Conservation (phyloP, 2,888 invertebrate species). For the Trissoscelio sp. region DNA sequence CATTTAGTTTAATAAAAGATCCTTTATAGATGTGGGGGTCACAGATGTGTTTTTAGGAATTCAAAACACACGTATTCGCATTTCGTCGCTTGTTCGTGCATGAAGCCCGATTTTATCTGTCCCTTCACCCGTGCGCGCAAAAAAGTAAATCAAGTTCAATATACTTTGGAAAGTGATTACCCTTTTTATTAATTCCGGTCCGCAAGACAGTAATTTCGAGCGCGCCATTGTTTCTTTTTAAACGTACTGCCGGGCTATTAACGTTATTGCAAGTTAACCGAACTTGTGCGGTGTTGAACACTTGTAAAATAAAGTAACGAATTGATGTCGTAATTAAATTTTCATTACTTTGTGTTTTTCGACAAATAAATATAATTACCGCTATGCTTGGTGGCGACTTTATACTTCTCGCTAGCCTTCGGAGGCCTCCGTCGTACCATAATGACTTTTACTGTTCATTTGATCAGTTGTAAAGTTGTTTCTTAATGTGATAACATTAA, state of each 20-base stretch:
- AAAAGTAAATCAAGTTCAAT: conserved; percentile 58
- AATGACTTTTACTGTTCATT: conserved; percentile 48
- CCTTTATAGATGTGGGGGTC: conserved; percentile 32
- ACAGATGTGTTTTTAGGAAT: conserved; percentile 52
- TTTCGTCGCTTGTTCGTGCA: conserved; percentile 49
- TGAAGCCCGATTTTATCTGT: conserved; percentile 49
- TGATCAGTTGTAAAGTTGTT: conserved; percentile 38
- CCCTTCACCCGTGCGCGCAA: conserved; percentile 39
- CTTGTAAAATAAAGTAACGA: conserved; percentile 39
- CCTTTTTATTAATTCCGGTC: conserved; percentile 45
- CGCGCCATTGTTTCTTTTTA: conserved; percentile 22
- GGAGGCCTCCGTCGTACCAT: neutral
- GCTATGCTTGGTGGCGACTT: conserved; percentile 7
- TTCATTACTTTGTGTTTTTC: conserved; percentile 42
- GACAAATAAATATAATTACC: conserved; percentile 37
- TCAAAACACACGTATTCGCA: conserved; percentile 46
- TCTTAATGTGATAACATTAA: conserved; percentile 29
- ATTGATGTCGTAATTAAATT: conserved; percentile 45
- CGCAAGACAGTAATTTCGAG: conserved; percentile 15
- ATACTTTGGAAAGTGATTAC: conserved; percentile 52
- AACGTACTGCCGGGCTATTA: conserved; percentile 11
- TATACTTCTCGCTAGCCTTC: conserved; percentile 15
- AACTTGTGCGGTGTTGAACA: neutral
- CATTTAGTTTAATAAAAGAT: conserved; percentile 51
- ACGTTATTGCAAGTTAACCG: conserved; percentile 24